Evolutionary conservation across 2,888 invertebrate species (phyloP).

Genomic region (Drosophila neonasuta): DNA sequence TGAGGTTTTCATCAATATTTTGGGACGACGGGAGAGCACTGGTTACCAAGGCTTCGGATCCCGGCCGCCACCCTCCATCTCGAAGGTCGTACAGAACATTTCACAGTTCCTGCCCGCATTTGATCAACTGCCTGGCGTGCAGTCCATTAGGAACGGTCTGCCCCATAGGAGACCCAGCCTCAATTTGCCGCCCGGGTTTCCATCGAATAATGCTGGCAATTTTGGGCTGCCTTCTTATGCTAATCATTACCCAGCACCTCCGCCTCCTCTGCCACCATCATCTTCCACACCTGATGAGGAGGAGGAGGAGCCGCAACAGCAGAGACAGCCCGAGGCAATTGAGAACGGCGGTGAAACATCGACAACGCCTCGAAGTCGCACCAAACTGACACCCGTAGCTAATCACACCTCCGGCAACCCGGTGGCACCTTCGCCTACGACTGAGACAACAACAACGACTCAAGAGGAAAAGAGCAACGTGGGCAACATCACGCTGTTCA

Average conservation of each 20-base stretch:
- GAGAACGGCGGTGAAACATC: slow-evolving; percentile 20
- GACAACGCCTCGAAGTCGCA: slow-evolving; percentile 66
- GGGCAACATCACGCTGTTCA: slow-evolving; percentile 45
- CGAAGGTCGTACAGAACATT: slow-evolving; percentile 78
- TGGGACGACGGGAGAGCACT: slow-evolving; percentile 63
- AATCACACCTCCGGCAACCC: slow-evolving; percentile 40
- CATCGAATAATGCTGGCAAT: slow-evolving; percentile 47
- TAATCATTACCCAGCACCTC: slow-evolving; percentile 73
- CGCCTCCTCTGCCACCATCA: neutral
- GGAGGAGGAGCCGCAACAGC: slow-evolving; percentile 10
- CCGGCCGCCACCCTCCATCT: slow-evolving; percentile 77
- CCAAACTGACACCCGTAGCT: slow-evolving; percentile 76
- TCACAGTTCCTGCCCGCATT: slow-evolving; percentile 81
- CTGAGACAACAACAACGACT: neutral
- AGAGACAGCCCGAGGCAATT: slow-evolving; percentile 7
- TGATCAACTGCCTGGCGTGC: slow-evolving; percentile 80
- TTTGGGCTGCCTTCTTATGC: slow-evolving; percentile 74
- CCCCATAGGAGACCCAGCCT: slow-evolving; percentile 67
- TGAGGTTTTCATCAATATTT: slow-evolving; percentile 87
- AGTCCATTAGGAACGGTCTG: slow-evolving; percentile 77
- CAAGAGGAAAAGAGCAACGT: slow-evolving; percentile 15
- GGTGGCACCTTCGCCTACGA: slow-evolving; percentile 18
- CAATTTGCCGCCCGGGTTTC: slow-evolving; percentile 71
- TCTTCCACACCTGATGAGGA: slow-evolving; percentile 24
- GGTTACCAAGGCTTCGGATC: slow-evolving; percentile 63